phyloP scores from a whole-genome alignment of 2,888 invertebrate genomes.

The Hermaeophaga mercurialis region DNA sequence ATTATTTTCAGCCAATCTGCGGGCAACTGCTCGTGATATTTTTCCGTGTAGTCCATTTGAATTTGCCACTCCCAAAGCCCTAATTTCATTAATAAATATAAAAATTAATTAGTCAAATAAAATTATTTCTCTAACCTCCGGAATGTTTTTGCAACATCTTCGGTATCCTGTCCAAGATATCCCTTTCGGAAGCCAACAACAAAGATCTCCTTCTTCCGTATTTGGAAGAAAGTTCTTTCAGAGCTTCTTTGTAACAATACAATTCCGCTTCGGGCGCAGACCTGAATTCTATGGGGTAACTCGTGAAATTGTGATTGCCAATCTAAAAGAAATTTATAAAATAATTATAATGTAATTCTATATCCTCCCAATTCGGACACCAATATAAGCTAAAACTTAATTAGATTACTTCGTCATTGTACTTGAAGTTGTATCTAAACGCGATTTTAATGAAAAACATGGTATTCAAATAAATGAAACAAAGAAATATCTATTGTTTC shows the following conservation, averaged over 20 bases:
- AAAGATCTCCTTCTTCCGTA: conserved; percentile 43
- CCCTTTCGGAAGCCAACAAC: conserved; percentile 47
- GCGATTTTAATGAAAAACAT: too few species aligned
- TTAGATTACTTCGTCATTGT: too few species aligned
- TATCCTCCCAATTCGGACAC: not conserved
- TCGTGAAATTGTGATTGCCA: conserved; percentile 49
- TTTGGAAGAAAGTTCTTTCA: conserved; percentile 51
- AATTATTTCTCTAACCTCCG: conserved; percentile 54
- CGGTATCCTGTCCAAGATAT: conserved; percentile 52
- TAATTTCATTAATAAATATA: conserved; percentile 6
- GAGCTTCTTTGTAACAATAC: conserved; percentile 55
- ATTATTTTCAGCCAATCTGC: conserved; percentile 70
- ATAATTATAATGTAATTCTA: not conserved
- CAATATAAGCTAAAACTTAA: too few species aligned
- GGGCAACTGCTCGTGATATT: conserved; percentile 71
- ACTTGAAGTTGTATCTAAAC: too few species aligned
- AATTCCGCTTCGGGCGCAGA: conserved; percentile 53
- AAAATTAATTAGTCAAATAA: not conserved
- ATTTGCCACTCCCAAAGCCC: conserved; percentile 52
- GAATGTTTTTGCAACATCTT: conserved; percentile 57
- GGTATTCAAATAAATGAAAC: too few species aligned
- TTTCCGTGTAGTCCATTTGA: conserved; percentile 61
- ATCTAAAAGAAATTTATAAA: conserved; percentile 43
- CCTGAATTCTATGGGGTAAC: conserved; percentile 58
- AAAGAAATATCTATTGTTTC: too few species aligned